Conservation (phyloP, 2,797 vertebrate genomes). For the Acipenser transmontanus region DNA sequence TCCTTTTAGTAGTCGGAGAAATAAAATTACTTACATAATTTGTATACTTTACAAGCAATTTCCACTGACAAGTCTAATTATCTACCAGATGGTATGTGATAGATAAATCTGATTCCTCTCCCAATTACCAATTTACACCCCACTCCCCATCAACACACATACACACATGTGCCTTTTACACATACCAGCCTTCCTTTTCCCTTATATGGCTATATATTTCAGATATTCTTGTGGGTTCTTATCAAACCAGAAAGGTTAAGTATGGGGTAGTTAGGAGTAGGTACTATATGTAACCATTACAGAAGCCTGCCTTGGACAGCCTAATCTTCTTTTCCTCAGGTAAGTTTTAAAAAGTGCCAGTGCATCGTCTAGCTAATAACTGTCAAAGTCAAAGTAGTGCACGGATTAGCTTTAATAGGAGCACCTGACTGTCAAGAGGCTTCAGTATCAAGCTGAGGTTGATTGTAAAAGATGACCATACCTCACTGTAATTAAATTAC, state of each 20-base stretch:
- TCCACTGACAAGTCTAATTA: background rate
- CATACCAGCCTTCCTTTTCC: no score
- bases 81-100: slow-evolving; percentile 3
- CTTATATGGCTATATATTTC: no score
- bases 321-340: no score
- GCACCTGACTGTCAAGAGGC: slow-evolving; percentile 2
- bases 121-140: background rate
- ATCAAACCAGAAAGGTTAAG: no score
- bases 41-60: background rate
- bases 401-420: background rate
- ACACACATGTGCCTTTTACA: no score
- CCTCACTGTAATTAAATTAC: slow-evolving; percentile 14
- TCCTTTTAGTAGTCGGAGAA: no score
- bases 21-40: no score
- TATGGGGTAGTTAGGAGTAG: no score
- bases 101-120: background rate
- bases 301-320: background rate
- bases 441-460: background rate
- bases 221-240: no score
- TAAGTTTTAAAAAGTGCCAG: no score
- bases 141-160: no score
- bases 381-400: background rate
- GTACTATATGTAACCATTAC: background rate
- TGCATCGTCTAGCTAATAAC: background rate
- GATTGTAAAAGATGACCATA: slow-evolving; percentile 7